Base-by-base conservation (phyloP, 2,113 vertebrate genomes). In the Mandrillus leucophaeus region DNA sequence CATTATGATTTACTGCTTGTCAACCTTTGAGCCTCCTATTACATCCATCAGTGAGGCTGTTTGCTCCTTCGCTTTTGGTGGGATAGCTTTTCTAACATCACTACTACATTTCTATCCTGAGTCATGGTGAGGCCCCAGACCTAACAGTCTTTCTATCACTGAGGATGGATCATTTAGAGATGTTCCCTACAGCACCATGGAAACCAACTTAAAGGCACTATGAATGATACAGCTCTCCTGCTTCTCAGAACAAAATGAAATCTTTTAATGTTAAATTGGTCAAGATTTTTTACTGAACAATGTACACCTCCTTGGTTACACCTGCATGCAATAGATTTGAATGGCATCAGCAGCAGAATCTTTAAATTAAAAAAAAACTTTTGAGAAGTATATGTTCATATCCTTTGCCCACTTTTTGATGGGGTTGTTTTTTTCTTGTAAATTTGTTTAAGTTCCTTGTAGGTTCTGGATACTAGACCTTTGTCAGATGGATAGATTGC, bases 231-330 rank as follows among this genome's bases (percentile, higher is more conserved):
- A 95, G 59, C 30, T 52, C 88, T 90, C 48, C 91, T 40, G 48
- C 61, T 93, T 90, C 96, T 50, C 38, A 87, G 75, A 88, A 57
- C n/a, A 81, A 95, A 88, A 43, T 3, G 59, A 82, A 84, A 93
- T 78, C 18, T 48, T 88, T 78, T 82, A 20, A 72, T 81, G 50
- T 91, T 97, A 82, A 90, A 50, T 40, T 81, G 78, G 82, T 88
- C 27, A 18, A 79, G 48, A 88, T 82, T 87, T 93, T 83, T 78
- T 59, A 43, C 91, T 83, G 86, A 92, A 82, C 23, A 75, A 30
- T 55, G 17, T 35, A 84, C 90, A 43, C 84, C 55, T 87, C 75
- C 12, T 73, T 57, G 79, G 61, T 68, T 38, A 57, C 1, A 50
- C 59, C 25, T 83, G 32, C 80, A 70, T 92, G 50, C 27, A 82